Evolutionary conservation across 2,888 invertebrate genomes (phyloP).

Genomic region (Vandiemenella viatica): DNA sequence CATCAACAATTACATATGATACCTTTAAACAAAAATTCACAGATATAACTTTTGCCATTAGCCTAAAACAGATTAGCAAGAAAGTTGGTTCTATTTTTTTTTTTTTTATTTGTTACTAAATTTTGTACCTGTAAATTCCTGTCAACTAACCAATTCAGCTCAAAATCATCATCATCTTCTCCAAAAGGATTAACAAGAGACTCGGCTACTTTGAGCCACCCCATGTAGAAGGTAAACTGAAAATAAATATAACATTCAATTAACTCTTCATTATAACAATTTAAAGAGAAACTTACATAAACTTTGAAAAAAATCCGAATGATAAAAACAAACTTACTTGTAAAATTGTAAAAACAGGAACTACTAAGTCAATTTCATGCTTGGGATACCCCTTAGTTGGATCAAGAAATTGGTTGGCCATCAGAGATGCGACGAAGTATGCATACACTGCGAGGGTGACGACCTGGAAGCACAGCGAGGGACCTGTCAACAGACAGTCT

Average conservation of each 20-base stretch:
- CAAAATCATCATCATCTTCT: conserved; percentile 27
- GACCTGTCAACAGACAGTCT: too few relatives aligned
- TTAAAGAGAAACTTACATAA: too few relatives aligned
- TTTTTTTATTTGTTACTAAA: too few relatives aligned
- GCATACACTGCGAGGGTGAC: conserved; percentile 34
- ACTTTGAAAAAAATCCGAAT: too few relatives aligned
- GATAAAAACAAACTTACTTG: conserved; percentile 25
- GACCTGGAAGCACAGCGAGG: conserved; percentile 24
- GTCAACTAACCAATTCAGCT: conserved; percentile 33
- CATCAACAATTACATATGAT: conserved; percentile 30
- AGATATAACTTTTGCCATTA: too few relatives aligned
- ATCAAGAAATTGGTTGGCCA: conserved; percentile 27
- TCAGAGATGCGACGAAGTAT: conserved; percentile 31
- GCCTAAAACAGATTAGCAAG: too few relatives aligned
- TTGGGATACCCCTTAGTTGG: conserved; percentile 18
- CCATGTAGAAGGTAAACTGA: conserved; percentile 38
- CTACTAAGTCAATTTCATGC: conserved; percentile 23
- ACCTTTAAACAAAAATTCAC: too few relatives aligned
- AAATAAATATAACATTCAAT: conserved; percentile 1
- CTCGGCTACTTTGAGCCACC: conserved; percentile 37
- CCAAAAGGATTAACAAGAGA: conserved; percentile 32
- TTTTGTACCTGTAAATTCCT: conserved; percentile 33
- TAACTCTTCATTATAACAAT: not conserved
- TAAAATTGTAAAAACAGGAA: conserved; percentile 33
- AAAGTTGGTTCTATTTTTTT: too few relatives aligned